Base-by-base conservation (phyloP, 2,113 vertebrate species). In the Percina caprodes region DNA sequence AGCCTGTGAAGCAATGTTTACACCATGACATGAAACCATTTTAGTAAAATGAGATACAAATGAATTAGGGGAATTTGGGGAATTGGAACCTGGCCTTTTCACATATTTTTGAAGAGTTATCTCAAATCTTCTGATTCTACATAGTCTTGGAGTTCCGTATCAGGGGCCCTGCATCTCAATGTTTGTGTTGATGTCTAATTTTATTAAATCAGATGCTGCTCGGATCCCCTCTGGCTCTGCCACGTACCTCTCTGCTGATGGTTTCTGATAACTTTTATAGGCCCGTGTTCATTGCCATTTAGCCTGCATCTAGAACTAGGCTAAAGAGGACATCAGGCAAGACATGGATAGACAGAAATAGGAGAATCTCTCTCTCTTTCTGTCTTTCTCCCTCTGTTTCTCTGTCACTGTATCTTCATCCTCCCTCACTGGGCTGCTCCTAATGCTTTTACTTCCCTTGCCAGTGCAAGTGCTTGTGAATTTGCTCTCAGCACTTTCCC, bases 401-500 rank as follows among this genome's bases (percentile, higher is more conserved):
- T 79, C 74, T 58, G 77, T 83, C 77, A 39, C 88, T 71, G 80
- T 69, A 76, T 78, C 80, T 73, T 69, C 19, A 67, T 80, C 73
- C 60, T 89, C 81, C 85, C 80, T 85, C 0, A 5, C 88, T 78
- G 88, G 79, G 79, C 81, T 80, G 66, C 90, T 89, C 88, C 94
- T 92, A 94, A 94, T 94, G 94, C 92, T 91, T 93, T 89, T 92
- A 89, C 91, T 84, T 86, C 77, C 88, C 89, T 84, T 92, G 86
- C 88, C 0, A 0, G 92, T 90, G 67, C 89, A 74, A 88, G 86
- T 92, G 92, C 92, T 93, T 94, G 94, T 92, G 92, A 94, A 94
- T 93, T 93, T 90, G 89, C 95, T 95, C 92, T 95, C 92, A 91
- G 93, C 18, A n/a, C 88, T 92, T 95, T 96, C 91, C 94, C 89